Percentiles rank a stretch among this genome's conserved stretches.
phyloP scores from a whole-genome alignment of 2,888 invertebrate species.

The Temnothorax ravouxi region DNA sequence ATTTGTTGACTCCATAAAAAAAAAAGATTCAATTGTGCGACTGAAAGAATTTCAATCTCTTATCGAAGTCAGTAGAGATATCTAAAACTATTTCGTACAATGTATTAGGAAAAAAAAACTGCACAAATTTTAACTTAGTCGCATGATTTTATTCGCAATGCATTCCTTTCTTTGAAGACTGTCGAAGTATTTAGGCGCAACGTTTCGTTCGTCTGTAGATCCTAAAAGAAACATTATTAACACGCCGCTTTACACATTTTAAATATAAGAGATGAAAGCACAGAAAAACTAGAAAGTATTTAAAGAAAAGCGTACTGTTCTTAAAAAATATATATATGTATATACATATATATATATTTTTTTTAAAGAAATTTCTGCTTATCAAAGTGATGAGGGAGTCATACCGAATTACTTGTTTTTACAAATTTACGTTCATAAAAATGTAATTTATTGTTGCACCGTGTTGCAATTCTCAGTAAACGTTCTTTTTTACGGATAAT shows the following conservation, averaged over 20 bases:
- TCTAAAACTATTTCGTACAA: conserved; percentile 59
- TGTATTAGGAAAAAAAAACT: conserved; percentile 24
- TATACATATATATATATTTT: background rate
- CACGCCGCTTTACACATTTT: conserved; percentile 44
- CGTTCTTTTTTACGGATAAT: conserved; percentile 31
- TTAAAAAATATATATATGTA: background rate
- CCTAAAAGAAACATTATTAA: conserved; percentile 19
- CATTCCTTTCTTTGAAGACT: conserved; percentile 84
- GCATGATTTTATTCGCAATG: conserved; percentile 68
- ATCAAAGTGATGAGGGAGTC: conserved; percentile 30
- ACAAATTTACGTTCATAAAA: conserved; percentile 48
- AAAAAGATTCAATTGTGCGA: conserved; percentile 65
- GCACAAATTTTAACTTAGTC: conserved; percentile 50
- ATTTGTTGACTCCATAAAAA: conserved; percentile 78
- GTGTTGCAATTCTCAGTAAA: conserved; percentile 34
- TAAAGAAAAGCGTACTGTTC: conserved; percentile 24
- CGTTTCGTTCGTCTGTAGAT: conserved; percentile 35
- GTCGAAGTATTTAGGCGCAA: conserved; percentile 66
- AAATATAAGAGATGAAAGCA: conserved; percentile 41
- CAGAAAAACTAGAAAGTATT: conserved; percentile 44
- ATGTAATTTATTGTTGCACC: conserved; percentile 46
- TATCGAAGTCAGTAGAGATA: conserved; percentile 39
- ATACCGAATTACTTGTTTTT: conserved; percentile 45
- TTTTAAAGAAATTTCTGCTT: conserved; percentile 42
- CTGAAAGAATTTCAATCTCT: conserved; percentile 49